Conservation (phyloP, 2,888 invertebrate genomes). For the Platypus cylindrus region DNA sequence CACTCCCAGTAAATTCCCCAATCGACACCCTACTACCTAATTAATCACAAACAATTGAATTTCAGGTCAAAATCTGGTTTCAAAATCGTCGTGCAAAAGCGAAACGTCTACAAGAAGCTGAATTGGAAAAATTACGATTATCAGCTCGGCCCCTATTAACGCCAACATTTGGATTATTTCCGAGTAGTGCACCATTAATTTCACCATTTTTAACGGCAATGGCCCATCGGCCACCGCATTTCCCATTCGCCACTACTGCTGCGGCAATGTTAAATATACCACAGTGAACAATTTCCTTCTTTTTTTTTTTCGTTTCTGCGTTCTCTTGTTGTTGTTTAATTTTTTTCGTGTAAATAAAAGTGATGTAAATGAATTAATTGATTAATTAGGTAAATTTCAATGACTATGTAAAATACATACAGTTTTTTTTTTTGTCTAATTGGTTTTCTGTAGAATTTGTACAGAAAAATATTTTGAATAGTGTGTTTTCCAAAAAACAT, state of each 20-base stretch:
- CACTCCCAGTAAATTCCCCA: too few relatives aligned
- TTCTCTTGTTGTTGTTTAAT: constrained; percentile 1
- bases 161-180: constrained; percentile 55
- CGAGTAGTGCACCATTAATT: constrained; percentile 44
- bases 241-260: constrained; percentile 45
- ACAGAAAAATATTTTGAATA: too few relatives aligned
- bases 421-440: too few relatives aligned
- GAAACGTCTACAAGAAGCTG: constrained; percentile 91
- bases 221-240: constrained; percentile 44
- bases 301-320: not conserved
- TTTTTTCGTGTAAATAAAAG: not conserved
- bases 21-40: too few relatives aligned
- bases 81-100: constrained; percentile 83
- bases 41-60: too few relatives aligned
- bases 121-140: constrained; percentile 78
- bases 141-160: constrained; percentile 70
- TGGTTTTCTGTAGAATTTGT: too few relatives aligned
- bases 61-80: constrained; percentile 64
- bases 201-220: constrained; percentile 56
- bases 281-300: constrained; percentile 37
- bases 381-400: too few relatives aligned
- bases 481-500: too few relatives aligned
- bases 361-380: constrained; percentile 1
- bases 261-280: constrained; percentile 47
- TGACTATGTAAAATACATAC: too few relatives aligned